Evolutionary conservation across 2,113 vertebrate genomes (phyloP).

Genomic region (Mungos mungo): DNA sequence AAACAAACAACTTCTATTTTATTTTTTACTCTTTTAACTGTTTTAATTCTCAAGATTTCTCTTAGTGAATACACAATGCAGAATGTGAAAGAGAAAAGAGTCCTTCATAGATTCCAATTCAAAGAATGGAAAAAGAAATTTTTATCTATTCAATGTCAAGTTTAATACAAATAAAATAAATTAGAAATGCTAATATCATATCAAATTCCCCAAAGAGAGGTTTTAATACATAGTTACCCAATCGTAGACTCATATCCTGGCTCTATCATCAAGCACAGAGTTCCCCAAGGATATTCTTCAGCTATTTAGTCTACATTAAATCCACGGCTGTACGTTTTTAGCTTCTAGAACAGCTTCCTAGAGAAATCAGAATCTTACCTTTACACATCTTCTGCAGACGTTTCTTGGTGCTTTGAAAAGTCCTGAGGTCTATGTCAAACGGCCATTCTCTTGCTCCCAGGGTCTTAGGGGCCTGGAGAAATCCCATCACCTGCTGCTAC

Average conservation of each 20-base stretch:
- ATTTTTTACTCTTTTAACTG: background rate
- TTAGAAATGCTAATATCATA: background rate
- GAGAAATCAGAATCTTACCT: constrained; percentile 76
- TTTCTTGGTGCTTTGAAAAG: constrained; percentile 60
- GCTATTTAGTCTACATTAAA: background rate
- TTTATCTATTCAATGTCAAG: background rate
- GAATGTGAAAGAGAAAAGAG: background rate
- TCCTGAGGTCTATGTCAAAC: constrained; percentile 72
- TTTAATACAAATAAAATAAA: background rate
- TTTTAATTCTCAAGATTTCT: background rate
- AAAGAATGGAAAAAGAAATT: background rate
- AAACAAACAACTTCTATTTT: background rate
- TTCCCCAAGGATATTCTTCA: background rate
- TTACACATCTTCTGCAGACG: constrained; percentile 57
- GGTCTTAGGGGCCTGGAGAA: constrained; percentile 67
- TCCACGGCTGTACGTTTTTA: background rate
- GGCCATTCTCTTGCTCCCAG: constrained; percentile 69
- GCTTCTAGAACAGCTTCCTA: constrained; percentile 18
- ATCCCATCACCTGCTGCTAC: constrained; percentile 75
- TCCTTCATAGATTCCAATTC: background rate
- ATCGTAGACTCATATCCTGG: background rate
- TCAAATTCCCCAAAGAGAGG: background rate
- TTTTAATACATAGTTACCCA: background rate
- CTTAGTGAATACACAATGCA: background rate
- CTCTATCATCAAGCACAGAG: background rate